These are phyloP conservation scores for Drosophila sp. DNA, from an alignment of 1,140 invertebrate genomes.

Conservation along the genomic window DNA sequence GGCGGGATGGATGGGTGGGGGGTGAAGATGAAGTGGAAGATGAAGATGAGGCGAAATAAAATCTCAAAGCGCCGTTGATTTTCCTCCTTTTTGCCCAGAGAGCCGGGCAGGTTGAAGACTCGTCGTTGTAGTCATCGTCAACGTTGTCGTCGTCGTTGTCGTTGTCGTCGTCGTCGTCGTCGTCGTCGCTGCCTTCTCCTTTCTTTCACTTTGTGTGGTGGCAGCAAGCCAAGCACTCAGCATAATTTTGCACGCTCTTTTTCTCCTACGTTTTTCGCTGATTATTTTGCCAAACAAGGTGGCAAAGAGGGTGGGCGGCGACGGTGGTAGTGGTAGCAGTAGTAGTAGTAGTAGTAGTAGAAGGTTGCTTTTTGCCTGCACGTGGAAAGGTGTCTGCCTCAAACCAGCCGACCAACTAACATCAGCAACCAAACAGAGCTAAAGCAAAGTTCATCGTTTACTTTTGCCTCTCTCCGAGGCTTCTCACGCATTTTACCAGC, in stretches of 20 bases:
- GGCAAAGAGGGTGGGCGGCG: conserved; percentile 4
- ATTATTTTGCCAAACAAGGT: conserved; percentile 71
- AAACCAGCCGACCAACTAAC: conserved; percentile 43
- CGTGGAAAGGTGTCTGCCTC: conserved; percentile 71
- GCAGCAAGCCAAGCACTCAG: conserved; percentile 78
- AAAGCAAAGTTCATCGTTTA: conserved; percentile 79
- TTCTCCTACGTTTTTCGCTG: conserved; percentile 75
- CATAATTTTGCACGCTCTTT: conserved; percentile 80
- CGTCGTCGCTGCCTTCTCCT: conserved; percentile 51
- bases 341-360: neutral
- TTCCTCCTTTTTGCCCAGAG: conserved; percentile 54
- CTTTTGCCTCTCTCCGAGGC: conserved; percentile 45
- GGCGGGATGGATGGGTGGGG: neutral
- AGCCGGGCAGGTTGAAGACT: neutral
- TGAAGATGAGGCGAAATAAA: conserved; percentile 36
- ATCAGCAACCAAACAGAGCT: conserved; percentile 56
- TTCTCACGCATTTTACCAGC: conserved; percentile 74
- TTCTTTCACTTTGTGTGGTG: conserved; percentile 78
- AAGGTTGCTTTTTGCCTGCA: conserved; percentile 39
- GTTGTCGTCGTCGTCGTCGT: conserved; percentile 35
- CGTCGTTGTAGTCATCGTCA: conserved; percentile 43
- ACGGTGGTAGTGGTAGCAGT: neutral
- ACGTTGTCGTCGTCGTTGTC: conserved; percentile 52
- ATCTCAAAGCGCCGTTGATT: conserved; percentile 80
- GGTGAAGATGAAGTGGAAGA: neutral